phyloP scores from a whole-genome alignment of 2,113 vertebrate genomes.

The Callaeas wilsoni region DNA sequence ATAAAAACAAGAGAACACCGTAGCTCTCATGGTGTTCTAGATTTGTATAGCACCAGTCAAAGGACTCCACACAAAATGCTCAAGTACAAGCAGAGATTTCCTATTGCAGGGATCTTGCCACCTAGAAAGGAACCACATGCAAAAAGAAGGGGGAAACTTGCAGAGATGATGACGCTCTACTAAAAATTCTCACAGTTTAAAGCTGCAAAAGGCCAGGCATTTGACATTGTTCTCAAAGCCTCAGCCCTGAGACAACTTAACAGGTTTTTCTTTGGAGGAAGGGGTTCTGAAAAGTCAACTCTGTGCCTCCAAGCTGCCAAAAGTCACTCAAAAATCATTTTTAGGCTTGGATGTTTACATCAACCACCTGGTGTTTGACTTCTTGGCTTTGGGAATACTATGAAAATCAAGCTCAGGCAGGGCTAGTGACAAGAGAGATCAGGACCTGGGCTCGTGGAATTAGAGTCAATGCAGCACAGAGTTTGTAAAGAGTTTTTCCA shows the following conservation, averaged over 20 bases:
- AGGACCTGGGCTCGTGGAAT: not conserved
- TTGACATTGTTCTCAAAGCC: not conserved
- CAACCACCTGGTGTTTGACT: not conserved
- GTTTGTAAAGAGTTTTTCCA: not conserved
- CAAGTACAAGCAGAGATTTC: not conserved
- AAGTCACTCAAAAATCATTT: not conserved
- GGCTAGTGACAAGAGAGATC: not conserved
- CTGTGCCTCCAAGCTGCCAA: not conserved
- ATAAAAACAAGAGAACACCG: not conserved
- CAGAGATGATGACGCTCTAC: not conserved
- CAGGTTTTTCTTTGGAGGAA: not conserved
- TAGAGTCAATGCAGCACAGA: not conserved
- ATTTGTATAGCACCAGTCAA: not conserved
- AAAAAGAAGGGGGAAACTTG: not conserved
- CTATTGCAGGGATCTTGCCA: not conserved
- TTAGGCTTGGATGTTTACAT: not conserved
- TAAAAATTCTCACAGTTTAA: not conserved
- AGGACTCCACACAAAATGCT: not conserved
- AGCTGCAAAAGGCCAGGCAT: not conserved
- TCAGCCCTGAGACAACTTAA: not conserved
- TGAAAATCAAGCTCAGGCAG: not conserved
- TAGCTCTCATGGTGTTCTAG: not conserved
- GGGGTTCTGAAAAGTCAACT: not conserved
- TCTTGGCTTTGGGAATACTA: not conserved
- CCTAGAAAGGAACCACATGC: accelerated